These are phyloP conservation scores for Cephus sareptanus DNA, from an alignment of 2,888 invertebrate genomes.

Conservation along the genomic window DNA sequence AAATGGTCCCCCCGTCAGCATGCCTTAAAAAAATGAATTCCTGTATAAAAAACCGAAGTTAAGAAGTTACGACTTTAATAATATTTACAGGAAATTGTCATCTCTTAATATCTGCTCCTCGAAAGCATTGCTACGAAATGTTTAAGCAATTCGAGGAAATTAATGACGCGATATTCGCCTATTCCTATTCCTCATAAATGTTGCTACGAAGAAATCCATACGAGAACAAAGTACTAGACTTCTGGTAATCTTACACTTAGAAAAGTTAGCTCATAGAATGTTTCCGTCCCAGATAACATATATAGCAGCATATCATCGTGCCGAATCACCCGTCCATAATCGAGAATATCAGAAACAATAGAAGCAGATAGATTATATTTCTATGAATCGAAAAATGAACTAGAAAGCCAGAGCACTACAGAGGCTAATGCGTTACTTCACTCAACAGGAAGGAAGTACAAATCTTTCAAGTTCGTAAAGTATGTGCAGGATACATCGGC, in stretches of 20 bases:
- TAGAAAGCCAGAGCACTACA: not conserved
- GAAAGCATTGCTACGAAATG: not conserved
- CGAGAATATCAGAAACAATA: not conserved
- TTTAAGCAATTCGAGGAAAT: too few relatives aligned
- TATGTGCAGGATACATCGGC: not conserved
- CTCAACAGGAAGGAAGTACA: slow-evolving; percentile 3
- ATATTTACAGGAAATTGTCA: not conserved
- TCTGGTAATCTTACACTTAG: not conserved
- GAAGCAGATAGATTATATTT: not conserved
- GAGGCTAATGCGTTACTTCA: not conserved
- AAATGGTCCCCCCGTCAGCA: not conserved
- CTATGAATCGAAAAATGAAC: not conserved
- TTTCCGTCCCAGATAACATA: not conserved
- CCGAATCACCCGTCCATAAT: not conserved
- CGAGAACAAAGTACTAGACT: too few relatives aligned
- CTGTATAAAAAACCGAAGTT: not conserved
- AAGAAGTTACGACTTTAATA: not conserved
- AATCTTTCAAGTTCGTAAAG: slow-evolving; percentile 7
- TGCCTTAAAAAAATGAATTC: not conserved
- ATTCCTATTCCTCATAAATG: too few relatives aligned
- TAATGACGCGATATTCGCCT: too few relatives aligned
- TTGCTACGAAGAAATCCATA: too few relatives aligned
- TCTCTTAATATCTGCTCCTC: not conserved
- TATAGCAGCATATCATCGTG: too few relatives aligned
- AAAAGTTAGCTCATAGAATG: not conserved